Base-by-base conservation (phyloP, 2,797 vertebrate genomes). In the Falco peregrinus region DNA sequence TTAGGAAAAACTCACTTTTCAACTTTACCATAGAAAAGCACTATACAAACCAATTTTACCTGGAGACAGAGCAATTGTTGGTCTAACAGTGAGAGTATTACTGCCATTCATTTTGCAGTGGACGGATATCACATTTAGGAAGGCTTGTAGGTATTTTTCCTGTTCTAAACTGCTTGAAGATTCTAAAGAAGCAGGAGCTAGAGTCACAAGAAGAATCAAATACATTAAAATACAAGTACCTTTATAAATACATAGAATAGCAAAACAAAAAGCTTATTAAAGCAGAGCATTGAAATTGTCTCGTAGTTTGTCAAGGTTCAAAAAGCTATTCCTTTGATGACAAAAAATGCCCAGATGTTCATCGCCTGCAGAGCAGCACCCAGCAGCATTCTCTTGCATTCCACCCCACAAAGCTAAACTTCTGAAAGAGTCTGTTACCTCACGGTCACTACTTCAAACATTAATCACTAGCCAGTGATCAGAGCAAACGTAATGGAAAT, bases 151-250 rank as follows among this genome's bases (percentile, higher is more conserved):
- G 96, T 99, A 99, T 85, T 99, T 99, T 86, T 99, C 99, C 95
- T 99, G 99, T 95, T 99, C 99, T 90, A 99, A 99, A 95, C 99
- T 99, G 97, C 99, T 99, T 95, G 99, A 99, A 9, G 98, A 99
- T 91, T 99, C 99, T 20, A 99, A 98, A 90, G 98, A 98, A 88
- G 98, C 97, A 39, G 99, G 99, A 93, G 98, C 99, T 99, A 91
- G 76, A 86, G 87, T 65, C 70, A 95, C 47, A 91, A 41, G 78
- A 67, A 95, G 6, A 87, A 83, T 10, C 33, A 47, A 94, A 87
- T 56, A 74, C 4, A 19, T 94, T 86, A 81, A 84, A 71, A 65
- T 33, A 51, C 6, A 85, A 65, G 33, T 33, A 68, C 5, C 14
- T 54, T 83, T 65, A 53, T 18, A 89, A 93, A 79, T 33, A 60